phyloP scores from a whole-genome alignment of 1,140 invertebrate genomes.

The Limonius californicus region DNA sequence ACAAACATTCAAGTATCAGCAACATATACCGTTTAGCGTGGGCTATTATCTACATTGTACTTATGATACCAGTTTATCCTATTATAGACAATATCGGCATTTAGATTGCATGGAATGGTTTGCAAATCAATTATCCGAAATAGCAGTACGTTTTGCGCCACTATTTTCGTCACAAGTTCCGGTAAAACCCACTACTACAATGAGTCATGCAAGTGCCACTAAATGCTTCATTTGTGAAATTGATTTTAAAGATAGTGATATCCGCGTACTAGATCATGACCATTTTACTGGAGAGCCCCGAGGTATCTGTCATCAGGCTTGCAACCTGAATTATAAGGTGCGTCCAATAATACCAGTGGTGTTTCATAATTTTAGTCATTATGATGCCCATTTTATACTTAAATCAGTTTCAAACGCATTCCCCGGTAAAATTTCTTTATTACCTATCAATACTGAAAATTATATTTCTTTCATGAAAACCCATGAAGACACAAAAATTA shows the following conservation, averaged over 20 bases:
- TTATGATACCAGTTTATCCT: too few relatives aligned
- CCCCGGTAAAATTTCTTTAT: constrained; percentile 20
- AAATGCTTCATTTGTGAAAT: constrained; percentile 20
- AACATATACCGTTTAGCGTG: too few relatives aligned
- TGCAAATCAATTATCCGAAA: too few relatives aligned
- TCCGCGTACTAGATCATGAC: constrained; percentile 23
- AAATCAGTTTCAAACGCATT: constrained; percentile 21
- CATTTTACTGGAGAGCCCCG: constrained; percentile 24
- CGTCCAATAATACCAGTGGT: constrained; percentile 21
- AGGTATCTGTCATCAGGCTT: constrained; percentile 19
- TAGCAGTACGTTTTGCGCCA: too few relatives aligned
- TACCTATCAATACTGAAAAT: constrained; percentile 33
- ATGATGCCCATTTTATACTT: constrained; percentile 34
- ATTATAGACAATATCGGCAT: too few relatives aligned
- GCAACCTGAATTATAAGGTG: constrained; percentile 22
- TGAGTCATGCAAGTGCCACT: too few relatives aligned
- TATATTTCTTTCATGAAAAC: constrained; percentile 35
- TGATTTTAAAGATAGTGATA: neutral
- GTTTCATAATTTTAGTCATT: constrained; percentile 27
- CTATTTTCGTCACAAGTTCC: too few relatives aligned
- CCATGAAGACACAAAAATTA: constrained; percentile 21
- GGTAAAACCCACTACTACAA: too few relatives aligned
- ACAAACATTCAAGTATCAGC: too few relatives aligned
- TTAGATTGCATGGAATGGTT: too few relatives aligned
- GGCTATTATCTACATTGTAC: too few relatives aligned